Conservation (phyloP, 2,113 vertebrate genomes). For the Orycteropus afer region DNA sequence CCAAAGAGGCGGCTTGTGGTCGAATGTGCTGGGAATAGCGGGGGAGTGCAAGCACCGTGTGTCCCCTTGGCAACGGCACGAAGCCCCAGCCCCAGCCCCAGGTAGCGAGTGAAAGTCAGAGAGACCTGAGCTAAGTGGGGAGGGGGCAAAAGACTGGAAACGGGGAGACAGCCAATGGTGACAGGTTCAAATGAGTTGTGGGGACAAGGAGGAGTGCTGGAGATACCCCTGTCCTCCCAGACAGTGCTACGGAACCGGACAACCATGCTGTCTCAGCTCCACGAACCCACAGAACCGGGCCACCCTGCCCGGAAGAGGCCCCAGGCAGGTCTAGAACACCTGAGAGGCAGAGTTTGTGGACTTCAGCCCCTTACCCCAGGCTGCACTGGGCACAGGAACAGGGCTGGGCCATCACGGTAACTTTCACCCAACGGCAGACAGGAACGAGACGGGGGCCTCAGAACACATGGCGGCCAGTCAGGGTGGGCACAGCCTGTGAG, state of each 20-base stretch:
- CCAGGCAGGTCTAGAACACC: fast-evolving
- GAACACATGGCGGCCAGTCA: background rate
- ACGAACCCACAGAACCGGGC: background rate
- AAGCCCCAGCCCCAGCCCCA: background rate
- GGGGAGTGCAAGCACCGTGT: background rate
- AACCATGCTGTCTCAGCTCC: background rate
- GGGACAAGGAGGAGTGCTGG: background rate
- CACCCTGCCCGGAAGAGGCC: background rate
- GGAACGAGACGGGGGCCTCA: background rate
- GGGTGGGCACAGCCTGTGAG: background rate
- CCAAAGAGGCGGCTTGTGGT: background rate
- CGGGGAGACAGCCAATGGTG: background rate
- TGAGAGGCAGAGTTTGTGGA: too few relatives aligned
- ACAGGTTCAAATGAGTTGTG: background rate
- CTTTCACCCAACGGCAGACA: too few relatives aligned
- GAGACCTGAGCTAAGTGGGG: background rate
- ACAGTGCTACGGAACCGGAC: background rate
- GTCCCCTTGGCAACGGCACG: background rate
- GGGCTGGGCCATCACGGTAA: background rate
- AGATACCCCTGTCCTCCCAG: background rate
- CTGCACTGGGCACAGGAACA: background rate
- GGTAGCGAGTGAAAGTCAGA: background rate
- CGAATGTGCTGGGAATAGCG: background rate
- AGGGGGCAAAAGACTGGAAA: background rate
- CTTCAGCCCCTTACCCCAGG: fast-evolving